phyloP scores from a whole-genome alignment of 1,140 invertebrate species.

The Drosophila hydei region DNA sequence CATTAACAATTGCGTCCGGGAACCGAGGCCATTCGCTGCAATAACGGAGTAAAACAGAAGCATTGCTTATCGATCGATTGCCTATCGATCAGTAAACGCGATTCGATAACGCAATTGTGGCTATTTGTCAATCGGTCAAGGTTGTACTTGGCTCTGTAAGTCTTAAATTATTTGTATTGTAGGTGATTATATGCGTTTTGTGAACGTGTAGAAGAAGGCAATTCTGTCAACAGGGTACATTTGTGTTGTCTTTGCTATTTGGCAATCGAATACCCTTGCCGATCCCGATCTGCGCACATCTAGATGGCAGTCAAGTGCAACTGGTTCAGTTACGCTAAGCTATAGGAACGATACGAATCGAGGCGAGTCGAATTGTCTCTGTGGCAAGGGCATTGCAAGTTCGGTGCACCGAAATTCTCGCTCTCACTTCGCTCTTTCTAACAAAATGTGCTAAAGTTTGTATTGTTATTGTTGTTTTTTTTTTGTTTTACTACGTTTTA shows the following conservation, averaged over 20 bases:
- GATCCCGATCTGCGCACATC: not conserved
- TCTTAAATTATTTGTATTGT: slow-evolving; percentile 70
- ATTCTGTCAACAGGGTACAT: slow-evolving; percentile 75
- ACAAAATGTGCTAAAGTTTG: slow-evolving; percentile 10
- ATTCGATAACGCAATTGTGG: slow-evolving; percentile 34
- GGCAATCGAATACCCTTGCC: slow-evolving; percentile 1
- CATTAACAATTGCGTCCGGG: slow-evolving; percentile 21
- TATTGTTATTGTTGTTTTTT: too few relatives aligned
- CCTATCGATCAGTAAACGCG: not conserved
- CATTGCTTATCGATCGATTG: slow-evolving; percentile 15
- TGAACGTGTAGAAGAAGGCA: slow-evolving; percentile 65
- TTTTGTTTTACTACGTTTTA: not conserved
- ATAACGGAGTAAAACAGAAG: too few relatives aligned
- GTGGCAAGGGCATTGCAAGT: slow-evolving; percentile 8
- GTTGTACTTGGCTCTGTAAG: slow-evolving; percentile 29
- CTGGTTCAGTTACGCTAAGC: not conserved
- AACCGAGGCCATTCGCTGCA: too few relatives aligned
- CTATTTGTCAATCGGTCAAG: slow-evolving; percentile 44
- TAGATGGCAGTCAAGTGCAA: too few relatives aligned
- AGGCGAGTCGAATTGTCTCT: too few relatives aligned
- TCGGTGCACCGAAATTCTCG: not conserved
- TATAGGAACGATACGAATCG: not conserved
- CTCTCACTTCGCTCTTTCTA: not conserved
- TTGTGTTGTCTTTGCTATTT: slow-evolving; percentile 41
- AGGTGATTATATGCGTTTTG: slow-evolving; percentile 65